These are phyloP conservation scores for Candidula unifasciata DNA, from an alignment of 2,888 invertebrate genomes.

Conservation along the genomic window DNA sequence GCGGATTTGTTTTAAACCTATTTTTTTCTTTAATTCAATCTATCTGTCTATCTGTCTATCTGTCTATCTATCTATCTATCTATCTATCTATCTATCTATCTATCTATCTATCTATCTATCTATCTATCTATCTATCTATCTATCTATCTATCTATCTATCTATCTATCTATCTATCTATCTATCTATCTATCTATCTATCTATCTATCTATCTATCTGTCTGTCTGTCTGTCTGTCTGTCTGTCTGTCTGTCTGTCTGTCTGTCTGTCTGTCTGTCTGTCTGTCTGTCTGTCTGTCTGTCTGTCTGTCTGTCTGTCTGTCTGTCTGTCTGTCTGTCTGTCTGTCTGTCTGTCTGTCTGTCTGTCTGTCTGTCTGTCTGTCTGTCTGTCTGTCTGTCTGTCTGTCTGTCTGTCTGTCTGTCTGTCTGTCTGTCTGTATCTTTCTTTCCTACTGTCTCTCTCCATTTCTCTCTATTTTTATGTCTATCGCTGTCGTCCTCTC, in stretches of 20 bases:
- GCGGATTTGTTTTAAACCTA: too few relatives aligned
- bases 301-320: constrained; percentile 8
- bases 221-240: constrained; percentile 8
- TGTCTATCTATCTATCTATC: too few relatives aligned
- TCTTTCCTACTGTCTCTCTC: constrained; percentile 45
- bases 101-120: too few relatives aligned
- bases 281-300: constrained; percentile 8
- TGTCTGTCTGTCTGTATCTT: not conserved
- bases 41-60: too few relatives aligned
- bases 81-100: too few relatives aligned
- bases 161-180: too few relatives aligned
- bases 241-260: constrained; percentile 8
- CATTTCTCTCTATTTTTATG: too few relatives aligned
- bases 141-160: too few relatives aligned
- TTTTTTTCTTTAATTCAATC: too few relatives aligned
- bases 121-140: too few relatives aligned
- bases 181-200: too few relatives aligned
- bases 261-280: constrained; percentile 8
- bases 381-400: constrained; percentile 2
- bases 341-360: constrained; percentile 22
- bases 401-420: not conserved
- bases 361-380: constrained; percentile 21
- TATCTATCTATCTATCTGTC: too few relatives aligned
- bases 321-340: not conserved
- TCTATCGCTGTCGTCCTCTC: not conserved